Evolutionary conservation across 2,113 vertebrate genomes (phyloP).

Genomic region (Indri indri): DNA sequence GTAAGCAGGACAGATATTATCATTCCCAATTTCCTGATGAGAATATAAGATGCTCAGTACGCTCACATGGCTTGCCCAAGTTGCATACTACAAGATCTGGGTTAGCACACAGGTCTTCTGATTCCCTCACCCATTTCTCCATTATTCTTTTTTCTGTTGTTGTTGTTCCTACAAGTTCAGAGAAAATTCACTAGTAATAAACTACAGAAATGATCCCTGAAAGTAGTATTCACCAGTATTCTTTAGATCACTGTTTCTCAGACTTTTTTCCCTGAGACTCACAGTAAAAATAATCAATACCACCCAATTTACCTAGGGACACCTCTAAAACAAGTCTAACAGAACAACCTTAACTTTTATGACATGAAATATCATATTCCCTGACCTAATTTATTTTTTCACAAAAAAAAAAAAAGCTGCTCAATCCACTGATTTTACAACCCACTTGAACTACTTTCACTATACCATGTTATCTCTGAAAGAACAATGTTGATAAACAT

Average conservation of each 20-base stretch:
- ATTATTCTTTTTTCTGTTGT: no score
- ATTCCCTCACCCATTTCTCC: neutral
- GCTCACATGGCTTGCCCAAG: neutral
- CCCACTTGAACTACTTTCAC: neutral
- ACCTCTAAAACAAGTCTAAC: neutral
- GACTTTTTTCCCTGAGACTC: neutral
- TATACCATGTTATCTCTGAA: neutral
- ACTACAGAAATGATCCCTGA: no score
- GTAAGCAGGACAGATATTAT: neutral
- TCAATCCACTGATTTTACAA: neutral
- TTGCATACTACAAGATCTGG: neutral
- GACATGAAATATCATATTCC: neutral
- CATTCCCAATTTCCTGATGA: neutral
- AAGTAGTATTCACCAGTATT: neutral
- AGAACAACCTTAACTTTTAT: neutral
- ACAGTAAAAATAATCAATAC: neutral
- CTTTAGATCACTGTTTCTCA: neutral
- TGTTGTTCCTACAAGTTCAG: no score
- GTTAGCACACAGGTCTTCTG: neutral
- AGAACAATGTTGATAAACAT: neutral
- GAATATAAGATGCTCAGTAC: neutral
- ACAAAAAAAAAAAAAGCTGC: neutral
- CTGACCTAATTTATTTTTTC: neutral
- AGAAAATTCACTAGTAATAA: no score
- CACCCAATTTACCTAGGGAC: neutral